phyloP scores from a whole-genome alignment of 1,140 invertebrate species.

The Trypoxylus dichotomus region DNA sequence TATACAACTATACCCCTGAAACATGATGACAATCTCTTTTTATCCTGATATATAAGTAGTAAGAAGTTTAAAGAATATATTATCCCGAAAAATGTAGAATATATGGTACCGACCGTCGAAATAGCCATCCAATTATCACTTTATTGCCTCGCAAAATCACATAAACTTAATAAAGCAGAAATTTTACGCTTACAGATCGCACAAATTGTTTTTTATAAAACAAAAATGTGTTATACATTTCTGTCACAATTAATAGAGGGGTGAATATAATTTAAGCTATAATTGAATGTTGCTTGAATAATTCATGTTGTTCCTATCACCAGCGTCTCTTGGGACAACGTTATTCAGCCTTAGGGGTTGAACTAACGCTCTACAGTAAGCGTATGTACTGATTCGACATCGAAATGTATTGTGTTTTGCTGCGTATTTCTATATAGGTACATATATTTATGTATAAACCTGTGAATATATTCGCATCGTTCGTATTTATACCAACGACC shows the following conservation, averaged over 20 bases:
- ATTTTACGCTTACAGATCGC: neutral
- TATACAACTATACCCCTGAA: no score
- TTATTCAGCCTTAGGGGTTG: conserved; percentile 3
- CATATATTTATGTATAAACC: neutral
- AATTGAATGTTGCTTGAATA: conserved; percentile 38
- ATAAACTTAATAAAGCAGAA: conserved; percentile 20
- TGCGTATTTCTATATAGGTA: neutral
- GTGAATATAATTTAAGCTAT: conserved; percentile 38
- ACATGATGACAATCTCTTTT: no score
- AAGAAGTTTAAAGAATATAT: neutral
- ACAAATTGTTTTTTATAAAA: conserved; percentile 16
- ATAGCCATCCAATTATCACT: conserved; percentile 4
- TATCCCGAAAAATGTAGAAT: neutral
- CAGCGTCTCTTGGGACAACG: neutral
- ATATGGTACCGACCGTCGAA: neutral
- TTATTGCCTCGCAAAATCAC: neutral
- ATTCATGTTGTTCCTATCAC: conserved; percentile 33
- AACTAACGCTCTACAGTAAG: neutral
- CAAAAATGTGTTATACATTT: conserved; percentile 25
- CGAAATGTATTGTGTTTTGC: neutral
- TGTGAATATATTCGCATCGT: no score
- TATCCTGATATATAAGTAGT: no score
- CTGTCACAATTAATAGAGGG: conserved; percentile 27
- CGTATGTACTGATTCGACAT: neutral
- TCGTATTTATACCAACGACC: no score